phyloP scores from a whole-genome alignment of 2,113 vertebrate genomes.

The Sminthopsis crassicaudata region DNA sequence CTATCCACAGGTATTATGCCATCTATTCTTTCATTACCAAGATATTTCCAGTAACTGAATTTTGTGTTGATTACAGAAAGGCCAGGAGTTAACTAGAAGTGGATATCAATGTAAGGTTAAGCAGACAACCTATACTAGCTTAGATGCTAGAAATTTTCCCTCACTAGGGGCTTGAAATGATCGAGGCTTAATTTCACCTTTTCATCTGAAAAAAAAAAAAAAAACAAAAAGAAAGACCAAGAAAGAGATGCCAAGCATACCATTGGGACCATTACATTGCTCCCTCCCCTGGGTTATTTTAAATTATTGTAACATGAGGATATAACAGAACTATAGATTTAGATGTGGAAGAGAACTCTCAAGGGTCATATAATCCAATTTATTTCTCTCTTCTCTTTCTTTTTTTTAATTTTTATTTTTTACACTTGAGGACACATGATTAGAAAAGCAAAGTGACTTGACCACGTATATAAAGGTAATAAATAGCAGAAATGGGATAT shows the following conservation, averaged over 20 bases:
- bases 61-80: not conserved
- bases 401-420: not conserved
- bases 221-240: not conserved
- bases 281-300: not conserved
- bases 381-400: not conserved
- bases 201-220: not conserved
- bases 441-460: not conserved
- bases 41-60: not conserved
- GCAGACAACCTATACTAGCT: not conserved
- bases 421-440: not conserved
- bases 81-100: not conserved
- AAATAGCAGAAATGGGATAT: not conserved
- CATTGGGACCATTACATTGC: not conserved
- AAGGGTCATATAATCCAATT: not conserved
- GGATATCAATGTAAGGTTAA: not conserved
- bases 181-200: not conserved
- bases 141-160: not conserved
- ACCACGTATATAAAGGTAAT: not conserved
- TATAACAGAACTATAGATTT: not conserved
- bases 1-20: not conserved
- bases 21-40: not conserved
- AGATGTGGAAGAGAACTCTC: not conserved
- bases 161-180: not conserved
- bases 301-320: not conserved
- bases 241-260: not conserved